These are phyloP conservation scores for Branchinecta sandiegonensis DNA, from an alignment of 2,888 invertebrate genomes.

Conservation along the genomic window DNA sequence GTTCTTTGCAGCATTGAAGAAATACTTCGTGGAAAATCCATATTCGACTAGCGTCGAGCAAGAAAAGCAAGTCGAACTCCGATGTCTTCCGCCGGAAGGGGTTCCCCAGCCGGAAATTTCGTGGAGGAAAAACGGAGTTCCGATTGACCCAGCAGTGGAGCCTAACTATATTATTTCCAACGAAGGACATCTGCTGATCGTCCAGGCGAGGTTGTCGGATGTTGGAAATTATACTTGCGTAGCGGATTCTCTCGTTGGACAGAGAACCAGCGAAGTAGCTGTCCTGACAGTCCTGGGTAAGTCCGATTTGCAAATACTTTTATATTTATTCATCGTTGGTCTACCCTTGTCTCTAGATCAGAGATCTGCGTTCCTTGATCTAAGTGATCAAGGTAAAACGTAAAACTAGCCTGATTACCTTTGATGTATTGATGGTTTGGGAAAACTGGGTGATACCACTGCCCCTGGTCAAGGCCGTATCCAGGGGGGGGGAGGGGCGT, in stretches of 20 bases:
- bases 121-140: conserved; percentile 66
- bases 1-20: conserved; percentile 59
- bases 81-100: conserved; percentile 74
- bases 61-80: conserved; percentile 65
- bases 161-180: conserved; percentile 54
- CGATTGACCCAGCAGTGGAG: conserved; percentile 42
- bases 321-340: too few relatives aligned
- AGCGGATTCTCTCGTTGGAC: conserved; percentile 79
- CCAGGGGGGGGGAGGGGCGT: too few relatives aligned
- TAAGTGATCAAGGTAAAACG: too few relatives aligned
- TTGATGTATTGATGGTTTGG: too few relatives aligned
- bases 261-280: conserved; percentile 66
- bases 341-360: too few relatives aligned
- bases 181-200: conserved; percentile 63
- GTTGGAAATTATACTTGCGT: conserved; percentile 93
- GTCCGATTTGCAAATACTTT: neutral
- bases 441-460: too few relatives aligned
- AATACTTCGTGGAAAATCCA: conserved; percentile 75
- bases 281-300: conserved; percentile 77
- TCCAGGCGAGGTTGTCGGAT: conserved; percentile 72
- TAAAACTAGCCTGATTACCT: too few relatives aligned
- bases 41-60: conserved; percentile 63
- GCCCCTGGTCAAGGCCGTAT: too few relatives aligned
- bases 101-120: conserved; percentile 72
- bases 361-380: too few relatives aligned